These are phyloP conservation scores for Acanthococcus lagerstroemiae DNA, from an alignment of 2,888 invertebrate species.

Conservation along the genomic window DNA sequence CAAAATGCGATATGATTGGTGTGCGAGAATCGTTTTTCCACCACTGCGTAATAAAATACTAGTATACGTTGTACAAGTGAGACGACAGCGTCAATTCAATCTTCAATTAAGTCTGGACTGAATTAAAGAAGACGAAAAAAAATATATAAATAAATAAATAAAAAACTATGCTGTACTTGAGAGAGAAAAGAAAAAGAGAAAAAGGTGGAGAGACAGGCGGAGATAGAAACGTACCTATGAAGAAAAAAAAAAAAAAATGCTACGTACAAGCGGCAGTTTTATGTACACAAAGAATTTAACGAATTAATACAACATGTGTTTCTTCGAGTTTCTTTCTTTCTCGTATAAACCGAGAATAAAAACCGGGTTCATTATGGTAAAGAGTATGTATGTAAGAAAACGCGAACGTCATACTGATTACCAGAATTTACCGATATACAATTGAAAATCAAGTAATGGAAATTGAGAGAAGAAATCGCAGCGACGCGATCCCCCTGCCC, in stretches of 20 bases:
- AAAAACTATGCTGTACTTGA: background rate
- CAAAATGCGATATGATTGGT: too few species aligned
- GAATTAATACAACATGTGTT: slow-evolving; percentile 28
- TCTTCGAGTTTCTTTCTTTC: slow-evolving; percentile 8
- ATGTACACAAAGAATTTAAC: slow-evolving; percentile 16
- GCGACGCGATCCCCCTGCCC: too few species aligned
- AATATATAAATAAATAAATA: background rate
- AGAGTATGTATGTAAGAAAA: slow-evolving; percentile 1
- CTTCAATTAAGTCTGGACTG: too few species aligned
- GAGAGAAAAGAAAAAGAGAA: background rate
- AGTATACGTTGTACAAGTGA: too few species aligned
- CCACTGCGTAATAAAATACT: too few species aligned
- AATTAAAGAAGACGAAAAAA: background rate
- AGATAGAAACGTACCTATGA: too few species aligned
- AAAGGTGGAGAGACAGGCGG: background rate
- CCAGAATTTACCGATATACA: background rate
- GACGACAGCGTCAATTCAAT: too few species aligned
- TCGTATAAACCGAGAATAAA: slow-evolving; percentile 12
- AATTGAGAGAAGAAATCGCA: too few species aligned
- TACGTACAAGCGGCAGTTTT: background rate
- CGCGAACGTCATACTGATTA: slow-evolving; percentile 26
- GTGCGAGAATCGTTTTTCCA: too few species aligned
- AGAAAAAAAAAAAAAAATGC: too few species aligned
- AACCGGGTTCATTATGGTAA: slow-evolving; percentile 19
- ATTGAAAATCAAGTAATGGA: slow-evolving; percentile 14